phyloP scores from a whole-genome alignment of 2,888 invertebrate genomes.

The Corbicula japonica region DNA sequence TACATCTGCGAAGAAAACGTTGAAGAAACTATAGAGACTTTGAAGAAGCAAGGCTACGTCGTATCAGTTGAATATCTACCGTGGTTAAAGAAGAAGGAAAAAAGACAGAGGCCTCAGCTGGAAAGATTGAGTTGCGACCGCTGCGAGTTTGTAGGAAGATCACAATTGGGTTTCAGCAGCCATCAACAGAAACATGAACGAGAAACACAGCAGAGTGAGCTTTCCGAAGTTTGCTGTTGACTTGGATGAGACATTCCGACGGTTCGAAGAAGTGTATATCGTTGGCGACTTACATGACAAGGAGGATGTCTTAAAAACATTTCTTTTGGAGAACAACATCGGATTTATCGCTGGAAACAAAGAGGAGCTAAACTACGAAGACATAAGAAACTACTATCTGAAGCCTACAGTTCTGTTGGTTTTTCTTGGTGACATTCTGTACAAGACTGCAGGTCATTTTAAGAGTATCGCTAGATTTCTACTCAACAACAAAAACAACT shows the following conservation, averaged over 20 bases:
- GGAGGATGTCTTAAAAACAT: constrained; percentile 1
- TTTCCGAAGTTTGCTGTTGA: constrained; percentile 17
- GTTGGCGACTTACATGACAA: constrained; percentile 25
- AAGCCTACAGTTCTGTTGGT: constrained; percentile 11
- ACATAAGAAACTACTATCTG: constrained; percentile 9
- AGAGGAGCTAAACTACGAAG: background rate
- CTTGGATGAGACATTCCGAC: background rate
- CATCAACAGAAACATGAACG: background rate
- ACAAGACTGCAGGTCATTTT: constrained; percentile 18
- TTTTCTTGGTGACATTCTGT: constrained; percentile 18
- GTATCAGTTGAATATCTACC: background rate
- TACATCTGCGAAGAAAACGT: constrained; percentile 1
- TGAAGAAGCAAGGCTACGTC: background rate
- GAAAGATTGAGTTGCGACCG: background rate
- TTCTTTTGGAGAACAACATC: constrained; percentile 1
- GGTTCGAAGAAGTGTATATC: constrained; percentile 8
- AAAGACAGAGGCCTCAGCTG: no score
- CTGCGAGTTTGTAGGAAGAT: background rate
- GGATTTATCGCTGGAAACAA: constrained; percentile 1
- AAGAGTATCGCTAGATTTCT: constrained; percentile 20
- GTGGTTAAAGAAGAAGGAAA: background rate
- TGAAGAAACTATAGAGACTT: background rate
- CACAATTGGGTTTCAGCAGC: background rate
- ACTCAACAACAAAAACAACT: constrained; percentile 10
- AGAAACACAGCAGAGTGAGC: background rate